phyloP scores from a whole-genome alignment of 2,113 vertebrate species.

The Canis aureus region DNA sequence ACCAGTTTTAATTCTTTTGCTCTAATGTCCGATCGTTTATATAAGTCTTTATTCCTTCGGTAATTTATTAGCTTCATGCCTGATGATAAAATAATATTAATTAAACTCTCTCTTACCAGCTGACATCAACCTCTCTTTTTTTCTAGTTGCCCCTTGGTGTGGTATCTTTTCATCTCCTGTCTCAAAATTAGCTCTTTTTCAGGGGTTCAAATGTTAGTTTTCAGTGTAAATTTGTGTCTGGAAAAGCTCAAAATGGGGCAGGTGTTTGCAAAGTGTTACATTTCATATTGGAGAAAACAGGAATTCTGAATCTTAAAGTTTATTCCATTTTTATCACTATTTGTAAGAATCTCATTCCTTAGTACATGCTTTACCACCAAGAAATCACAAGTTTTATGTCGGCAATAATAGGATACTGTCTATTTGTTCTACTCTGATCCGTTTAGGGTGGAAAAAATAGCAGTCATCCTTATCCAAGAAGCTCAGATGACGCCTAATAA shows the following conservation, averaged over 20 bases:
- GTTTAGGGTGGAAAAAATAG: neutral
- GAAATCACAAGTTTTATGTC: neutral
- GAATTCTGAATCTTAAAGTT: neutral
- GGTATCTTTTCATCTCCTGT: constrained; percentile 48
- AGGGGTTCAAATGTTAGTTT: neutral
- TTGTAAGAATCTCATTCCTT: neutral
- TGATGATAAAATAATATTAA: constrained; percentile 68
- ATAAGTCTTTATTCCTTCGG: constrained; percentile 70
- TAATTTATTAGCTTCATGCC: constrained; percentile 71
- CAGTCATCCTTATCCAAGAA: neutral
- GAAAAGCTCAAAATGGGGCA: constrained; percentile 46
- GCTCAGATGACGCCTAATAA: neutral
- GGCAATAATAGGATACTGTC: neutral
- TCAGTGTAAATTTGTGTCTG: constrained; percentile 45
- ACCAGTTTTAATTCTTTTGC: constrained; percentile 69
- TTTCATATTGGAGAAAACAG: constrained; percentile 41
- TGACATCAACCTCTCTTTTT: neutral
- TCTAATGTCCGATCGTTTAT: neutral
- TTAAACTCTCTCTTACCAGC: constrained; percentile 13
- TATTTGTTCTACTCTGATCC: neutral
- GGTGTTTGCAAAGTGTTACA: constrained; percentile 55
- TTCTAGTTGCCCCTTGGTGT: neutral
- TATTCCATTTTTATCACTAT: constrained; percentile 31
- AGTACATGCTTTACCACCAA: neutral
- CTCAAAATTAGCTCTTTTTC: constrained; percentile 45